phyloP scores from a whole-genome alignment of 2,888 invertebrate species.

The Cryptocephalus primarius region DNA sequence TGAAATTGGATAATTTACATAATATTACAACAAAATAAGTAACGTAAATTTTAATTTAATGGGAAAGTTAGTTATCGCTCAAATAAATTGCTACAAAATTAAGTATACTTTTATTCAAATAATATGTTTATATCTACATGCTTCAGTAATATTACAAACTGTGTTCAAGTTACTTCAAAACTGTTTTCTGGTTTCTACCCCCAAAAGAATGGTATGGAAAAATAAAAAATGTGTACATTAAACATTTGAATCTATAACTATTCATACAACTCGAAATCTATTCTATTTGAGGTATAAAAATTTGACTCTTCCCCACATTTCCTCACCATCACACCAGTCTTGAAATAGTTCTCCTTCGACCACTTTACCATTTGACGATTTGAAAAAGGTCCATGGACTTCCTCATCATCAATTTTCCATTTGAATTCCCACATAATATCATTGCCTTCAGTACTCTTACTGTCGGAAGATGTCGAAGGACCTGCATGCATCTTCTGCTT shows the following conservation, averaged over 20 bases:
- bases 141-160: too few relatives aligned
- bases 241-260: constrained; percentile 28
- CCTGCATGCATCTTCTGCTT: constrained; percentile 35
- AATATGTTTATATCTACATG: too few relatives aligned
- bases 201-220: too few relatives aligned
- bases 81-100: too few relatives aligned
- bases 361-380: constrained; percentile 86
- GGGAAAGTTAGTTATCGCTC: too few relatives aligned
- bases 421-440: constrained; percentile 82
- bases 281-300: constrained; percentile 80
- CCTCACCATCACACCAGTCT: constrained; percentile 75
- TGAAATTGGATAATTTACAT: constrained; percentile 26
- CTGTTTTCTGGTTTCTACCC: too few relatives aligned
- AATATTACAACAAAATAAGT: background rate
- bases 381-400: constrained; percentile 74
- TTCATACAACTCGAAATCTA: constrained; percentile 89
- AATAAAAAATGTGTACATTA: too few relatives aligned
- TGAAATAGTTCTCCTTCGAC: constrained; percentile 76
- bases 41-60: too few relatives aligned
- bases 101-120: too few relatives aligned
- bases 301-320: constrained; percentile 59
- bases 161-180: too few relatives aligned
- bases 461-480: constrained; percentile 5
- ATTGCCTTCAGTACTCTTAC: constrained; percentile 28
- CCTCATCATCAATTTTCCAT: constrained; percentile 62